phyloP scores from a whole-genome alignment of 37 sponge, comb jelly and placozoan species.

The Halisarca cf. caerulea region DNA sequence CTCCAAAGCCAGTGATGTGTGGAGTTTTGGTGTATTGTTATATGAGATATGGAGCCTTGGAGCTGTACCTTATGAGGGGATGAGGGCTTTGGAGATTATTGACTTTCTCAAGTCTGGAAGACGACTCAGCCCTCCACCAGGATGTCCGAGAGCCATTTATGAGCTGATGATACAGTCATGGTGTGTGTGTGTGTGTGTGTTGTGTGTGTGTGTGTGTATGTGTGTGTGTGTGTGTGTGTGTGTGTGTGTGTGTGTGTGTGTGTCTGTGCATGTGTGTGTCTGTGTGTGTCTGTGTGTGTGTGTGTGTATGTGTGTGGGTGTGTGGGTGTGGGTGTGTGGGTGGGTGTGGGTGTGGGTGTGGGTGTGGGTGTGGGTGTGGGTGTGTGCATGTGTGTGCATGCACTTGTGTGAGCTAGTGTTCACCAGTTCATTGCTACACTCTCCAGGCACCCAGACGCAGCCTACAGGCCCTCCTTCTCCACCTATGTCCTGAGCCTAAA shows the following conservation, averaged over 20 bases:
- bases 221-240: neutral
- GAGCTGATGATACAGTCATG: slow-evolving; percentile 74
- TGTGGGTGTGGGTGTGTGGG: too few species aligned
- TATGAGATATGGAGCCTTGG: slow-evolving; percentile 49
- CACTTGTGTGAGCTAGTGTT: too few species aligned
- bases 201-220: neutral
- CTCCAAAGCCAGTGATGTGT: slow-evolving; percentile 46
- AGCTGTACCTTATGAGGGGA: slow-evolving; percentile 22
- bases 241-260: slow-evolving; percentile 37
- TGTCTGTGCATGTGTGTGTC: neutral
- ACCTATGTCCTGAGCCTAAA: neutral
- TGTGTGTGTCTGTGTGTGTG: too few species aligned
- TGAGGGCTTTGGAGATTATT: slow-evolving; percentile 22
- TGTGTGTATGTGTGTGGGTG: too few species aligned
- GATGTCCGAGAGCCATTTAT: slow-evolving; percentile 64
- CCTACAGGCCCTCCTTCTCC: slow-evolving; percentile 27
- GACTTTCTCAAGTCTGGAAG: slow-evolving; percentile 34
- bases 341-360: too few species aligned
- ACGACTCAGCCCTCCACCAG: slow-evolving; percentile 75
- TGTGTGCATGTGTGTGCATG: too few species aligned
- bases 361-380: too few species aligned
- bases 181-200: slow-evolving; percentile 33
- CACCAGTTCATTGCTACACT: too few species aligned
- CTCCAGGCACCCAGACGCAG: slow-evolving; percentile 45
- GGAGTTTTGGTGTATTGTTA: slow-evolving; percentile 34